Base-by-base conservation (phyloP, 2,888 invertebrate genomes). In the Sussaba pulchella region DNA sequence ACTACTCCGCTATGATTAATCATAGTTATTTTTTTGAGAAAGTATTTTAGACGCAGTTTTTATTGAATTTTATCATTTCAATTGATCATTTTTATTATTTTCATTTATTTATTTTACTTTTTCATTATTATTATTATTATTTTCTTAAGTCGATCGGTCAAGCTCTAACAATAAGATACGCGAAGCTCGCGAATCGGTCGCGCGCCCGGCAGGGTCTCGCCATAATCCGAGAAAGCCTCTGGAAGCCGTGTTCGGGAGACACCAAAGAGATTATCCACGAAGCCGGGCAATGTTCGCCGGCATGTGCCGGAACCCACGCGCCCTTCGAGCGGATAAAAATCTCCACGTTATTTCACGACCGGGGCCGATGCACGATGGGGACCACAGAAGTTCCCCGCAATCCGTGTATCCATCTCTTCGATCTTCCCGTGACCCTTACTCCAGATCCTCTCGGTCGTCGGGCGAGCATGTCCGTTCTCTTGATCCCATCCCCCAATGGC, bases 191-290 rank as follows among this genome's bases (percentile, higher is more conserved):
- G 36, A 10, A 31, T 31, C 52, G 69, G 50, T 50, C 36, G 47
- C 57, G 36, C 41, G 17, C 69, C n/a, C 66, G 50, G 21, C 47
- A 17, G 66, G 19, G 66, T 19, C 31, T 67, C 66, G 72, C 72
- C 76, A 77, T 88, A 88, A 89, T 84, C 86, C 83, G 77, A 54
- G 64, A 31, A 76, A 83, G 84, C 82, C 81, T 80, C 21, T 82
- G 78, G 84, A 75, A 84, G 81, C 81, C 81, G 75, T 81, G 85
- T 82, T 83, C 86, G 81, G 83, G 77, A 76, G 84, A 82, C 82
- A 82, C 79, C 81, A 82, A 76, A 83, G 80, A 86, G 88, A 89
- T 88, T 89, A 89, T 77, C 81, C 82, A 67, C 74, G 81, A 82
- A 73, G 75, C 66, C 31, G 31, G 80, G 61, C 54, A 67, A 66